Evolutionary conservation across 2,797 vertebrate genomes (phyloP).

Genomic region (Ptychobarbus kaznakovi): DNA sequence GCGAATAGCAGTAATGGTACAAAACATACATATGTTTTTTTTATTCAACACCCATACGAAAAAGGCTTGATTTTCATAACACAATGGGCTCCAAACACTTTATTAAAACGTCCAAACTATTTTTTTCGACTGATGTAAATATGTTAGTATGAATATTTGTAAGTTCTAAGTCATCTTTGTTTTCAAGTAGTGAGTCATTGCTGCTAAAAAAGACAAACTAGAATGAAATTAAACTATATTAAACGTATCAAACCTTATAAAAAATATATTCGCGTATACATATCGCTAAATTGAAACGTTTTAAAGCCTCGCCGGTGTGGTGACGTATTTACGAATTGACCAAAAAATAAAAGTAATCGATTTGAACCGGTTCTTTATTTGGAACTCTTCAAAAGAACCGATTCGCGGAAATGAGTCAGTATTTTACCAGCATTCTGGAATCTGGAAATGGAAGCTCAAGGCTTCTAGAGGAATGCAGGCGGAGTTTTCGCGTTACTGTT

Average conservation of each 20-base stretch:
- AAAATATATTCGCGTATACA: background rate
- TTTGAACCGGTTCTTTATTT: background rate
- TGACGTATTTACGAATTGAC: background rate
- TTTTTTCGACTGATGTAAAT: background rate
- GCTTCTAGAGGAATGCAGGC: background rate
- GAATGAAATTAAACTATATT: background rate
- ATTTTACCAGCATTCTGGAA: background rate
- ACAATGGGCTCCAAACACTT: background rate
- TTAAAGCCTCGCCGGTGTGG: background rate
- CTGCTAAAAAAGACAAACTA: background rate
- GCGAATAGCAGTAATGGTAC: background rate
- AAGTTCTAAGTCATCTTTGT: background rate
- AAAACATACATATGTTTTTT: background rate
- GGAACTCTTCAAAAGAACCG: constrained; percentile 6
- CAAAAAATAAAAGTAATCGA: background rate
- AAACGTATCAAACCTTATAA: background rate
- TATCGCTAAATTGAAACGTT: background rate
- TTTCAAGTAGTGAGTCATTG: background rate
- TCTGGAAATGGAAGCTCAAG: too few relatives aligned
- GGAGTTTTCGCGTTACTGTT: background rate
- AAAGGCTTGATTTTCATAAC: background rate
- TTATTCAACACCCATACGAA: background rate
- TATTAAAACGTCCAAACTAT: background rate
- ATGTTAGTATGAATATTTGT: background rate
- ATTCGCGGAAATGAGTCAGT: background rate